Evolutionary conservation across 1,140 invertebrate species (phyloP), one percentile per base, ranked within the genome.

Genomic region (Gonatopus flavifemur): DNA sequence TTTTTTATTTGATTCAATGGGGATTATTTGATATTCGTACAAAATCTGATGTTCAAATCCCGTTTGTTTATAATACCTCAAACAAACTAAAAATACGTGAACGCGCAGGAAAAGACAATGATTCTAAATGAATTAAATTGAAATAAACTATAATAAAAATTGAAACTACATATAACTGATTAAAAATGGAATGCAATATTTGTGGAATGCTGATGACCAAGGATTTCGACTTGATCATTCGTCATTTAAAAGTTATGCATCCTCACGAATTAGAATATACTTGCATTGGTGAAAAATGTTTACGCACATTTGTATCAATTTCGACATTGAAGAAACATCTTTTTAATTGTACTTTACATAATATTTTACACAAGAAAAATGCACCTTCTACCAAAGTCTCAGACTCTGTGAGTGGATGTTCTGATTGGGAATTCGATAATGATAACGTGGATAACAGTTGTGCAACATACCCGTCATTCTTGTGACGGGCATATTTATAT

Each of bases 1-100:
- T 55, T 19, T 55, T 21, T 32, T 33, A 39, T 32, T 42, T 45
- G 2, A 20, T 55, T 3, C 52, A 48, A 39, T 44, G 36, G 36
- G 33, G 12, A 2, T 12, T 55, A 16, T 46, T 35, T 19, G 33
- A 49, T 13, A 44, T 55, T 13, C 12, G 31, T 12, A 49, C 36
- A 6, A 32, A 36, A 10, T 39, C 19, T 15, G 47, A 55, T 45
- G 38, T 36, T 10, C 18, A 38, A 24, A 40, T 55, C 15, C 30
- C 47, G 15, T 40, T 20, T n/a, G 32, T 46, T 19, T 32, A 18
- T 38, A 49, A 16, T 44, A 38, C 28, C n/a, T 33, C 42, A 25
- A 43, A 47, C 21, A 47, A 53, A 31, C 9, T 0, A n/a, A 28
- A 13, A 24, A 15, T 12, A 13, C 15, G 22, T 25, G 13, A 16